These are phyloP conservation scores for Mesopsocus fuscifrons DNA, from an alignment of 2,888 invertebrate species.

Conservation along the genomic window DNA sequence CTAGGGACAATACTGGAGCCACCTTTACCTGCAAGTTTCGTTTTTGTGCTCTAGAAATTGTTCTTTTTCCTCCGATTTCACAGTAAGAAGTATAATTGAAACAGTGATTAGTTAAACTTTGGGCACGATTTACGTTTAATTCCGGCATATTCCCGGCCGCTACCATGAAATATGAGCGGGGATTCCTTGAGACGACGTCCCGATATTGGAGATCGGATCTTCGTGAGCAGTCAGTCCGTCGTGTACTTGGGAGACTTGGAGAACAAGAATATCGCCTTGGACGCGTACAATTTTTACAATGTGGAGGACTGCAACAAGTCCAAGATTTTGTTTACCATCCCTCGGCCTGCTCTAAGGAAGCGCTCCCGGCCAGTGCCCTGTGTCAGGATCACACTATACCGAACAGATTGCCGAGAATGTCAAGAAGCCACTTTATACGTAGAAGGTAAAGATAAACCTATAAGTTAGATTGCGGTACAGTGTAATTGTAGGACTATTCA, in stretches of 20 bases:
- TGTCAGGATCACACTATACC: background rate
- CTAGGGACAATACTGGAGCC: too few species aligned
- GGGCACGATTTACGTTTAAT: too few species aligned
- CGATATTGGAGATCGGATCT: conserved; percentile 1
- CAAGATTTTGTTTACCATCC: conserved; percentile 7
- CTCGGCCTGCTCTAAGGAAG: conserved; percentile 4
- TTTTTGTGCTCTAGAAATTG: background rate
- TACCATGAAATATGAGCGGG: background rate
- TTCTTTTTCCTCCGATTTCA: too few species aligned
- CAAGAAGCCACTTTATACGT: conserved; percentile 2
- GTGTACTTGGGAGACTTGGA: conserved; percentile 4
- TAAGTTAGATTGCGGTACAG: too few species aligned
- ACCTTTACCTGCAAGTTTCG: too few species aligned
- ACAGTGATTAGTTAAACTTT: too few species aligned
- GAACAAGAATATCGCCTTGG: background rate
- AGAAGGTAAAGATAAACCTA: background rate
- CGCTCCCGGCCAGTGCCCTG: background rate
- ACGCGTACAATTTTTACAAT: conserved; percentile 5
- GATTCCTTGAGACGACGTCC: conserved; percentile 1
- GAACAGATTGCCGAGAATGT: conserved; percentile 1
- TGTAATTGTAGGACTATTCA: too few species aligned
- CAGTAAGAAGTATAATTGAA: too few species aligned
- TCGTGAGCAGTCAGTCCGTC: background rate
- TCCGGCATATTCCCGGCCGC: background rate
- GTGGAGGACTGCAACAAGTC: background rate